Percentiles rank a stretch among this genome's conserved stretches.
These are phyloP conservation scores for Carterocephalus palaemon DNA, from an alignment of 2,888 invertebrate species.

Conservation along the genomic window DNA sequence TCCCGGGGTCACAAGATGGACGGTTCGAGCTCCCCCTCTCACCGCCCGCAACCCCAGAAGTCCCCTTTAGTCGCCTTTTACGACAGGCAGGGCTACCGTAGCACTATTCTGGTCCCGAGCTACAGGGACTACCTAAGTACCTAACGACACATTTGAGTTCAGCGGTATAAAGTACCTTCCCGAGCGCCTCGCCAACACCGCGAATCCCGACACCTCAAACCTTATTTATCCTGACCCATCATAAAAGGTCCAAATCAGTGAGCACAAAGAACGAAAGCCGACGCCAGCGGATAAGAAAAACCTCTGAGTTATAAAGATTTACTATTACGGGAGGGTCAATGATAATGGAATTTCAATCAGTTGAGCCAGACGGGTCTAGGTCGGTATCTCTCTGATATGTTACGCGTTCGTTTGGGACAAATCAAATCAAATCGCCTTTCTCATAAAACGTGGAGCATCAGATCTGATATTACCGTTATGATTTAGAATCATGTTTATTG, in stretches of 20 bases:
- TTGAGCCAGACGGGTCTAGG: constrained; percentile 29
- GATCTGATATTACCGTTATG: too few species aligned
- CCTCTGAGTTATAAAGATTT: constrained; percentile 63
- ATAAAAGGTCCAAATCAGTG: constrained; percentile 53
- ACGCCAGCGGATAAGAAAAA: constrained; percentile 57
- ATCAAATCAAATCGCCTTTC: constrained; percentile 15
- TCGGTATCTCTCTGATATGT: constrained; percentile 12
- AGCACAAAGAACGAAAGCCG: constrained; percentile 52
- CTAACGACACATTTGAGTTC: constrained; percentile 1
- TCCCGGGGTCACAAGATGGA: too few species aligned
- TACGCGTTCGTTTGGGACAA: constrained; percentile 16
- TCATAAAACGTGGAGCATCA: too few species aligned
- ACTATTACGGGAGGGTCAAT: constrained; percentile 61
- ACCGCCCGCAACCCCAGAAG: too few species aligned
- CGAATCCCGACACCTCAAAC: constrained; percentile 31
- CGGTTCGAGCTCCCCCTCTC: too few species aligned
- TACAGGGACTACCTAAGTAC: too few species aligned
- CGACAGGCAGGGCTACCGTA: too few species aligned
- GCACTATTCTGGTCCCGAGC: too few species aligned
- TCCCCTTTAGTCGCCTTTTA: too few species aligned
- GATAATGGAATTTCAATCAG: constrained; percentile 78
- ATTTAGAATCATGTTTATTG: too few species aligned
- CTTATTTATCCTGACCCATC: constrained; percentile 41
- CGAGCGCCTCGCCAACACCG: constrained; percentile 21
- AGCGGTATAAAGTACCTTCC: constrained; percentile 14